Percentiles rank a stretch among this genome's conserved stretches.
Conservation (phyloP, 2,797 vertebrate species). For the Dendrocincla tyrannina region DNA sequence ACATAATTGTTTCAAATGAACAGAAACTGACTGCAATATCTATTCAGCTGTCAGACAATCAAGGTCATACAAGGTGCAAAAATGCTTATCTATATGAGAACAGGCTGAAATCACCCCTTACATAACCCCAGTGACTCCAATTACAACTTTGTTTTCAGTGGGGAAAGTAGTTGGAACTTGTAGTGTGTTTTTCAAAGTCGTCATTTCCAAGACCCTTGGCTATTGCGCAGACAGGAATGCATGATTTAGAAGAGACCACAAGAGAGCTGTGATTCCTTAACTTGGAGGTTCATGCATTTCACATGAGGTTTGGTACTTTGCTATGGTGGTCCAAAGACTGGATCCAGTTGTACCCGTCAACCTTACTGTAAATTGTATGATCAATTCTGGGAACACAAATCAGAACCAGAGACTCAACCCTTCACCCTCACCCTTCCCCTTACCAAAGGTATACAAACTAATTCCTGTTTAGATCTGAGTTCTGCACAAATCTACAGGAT, state of each 20-base stretch:
- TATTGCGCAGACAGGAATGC: not conserved
- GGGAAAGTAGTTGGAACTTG: conserved; percentile 18
- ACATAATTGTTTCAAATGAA: conserved; percentile 69
- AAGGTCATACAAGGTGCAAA: conserved; percentile 74
- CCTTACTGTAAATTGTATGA: not conserved
- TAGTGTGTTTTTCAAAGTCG: not conserved
- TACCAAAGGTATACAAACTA: not conserved
- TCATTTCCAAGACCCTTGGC: not conserved
- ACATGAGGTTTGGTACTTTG: not conserved
- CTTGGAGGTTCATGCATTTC: not conserved
- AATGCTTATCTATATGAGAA: conserved; percentile 71
- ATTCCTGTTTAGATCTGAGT: not conserved
- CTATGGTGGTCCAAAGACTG: not conserved
- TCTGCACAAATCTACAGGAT: not conserved
- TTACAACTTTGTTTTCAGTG: conserved; percentile 40
- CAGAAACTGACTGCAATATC: conserved; percentile 59
- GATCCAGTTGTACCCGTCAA: not conserved
- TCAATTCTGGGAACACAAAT: not conserved
- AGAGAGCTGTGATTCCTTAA: not conserved
- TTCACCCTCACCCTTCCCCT: not conserved
- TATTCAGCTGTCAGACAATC: conserved; percentile 69
- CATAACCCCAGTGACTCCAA: not conserved
- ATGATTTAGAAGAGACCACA: not conserved
- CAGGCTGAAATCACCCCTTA: not conserved
- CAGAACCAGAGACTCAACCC: not conserved